Evolutionary conservation across 2,888 invertebrate species (phyloP), one percentile per base, ranked within the genome.

Genomic region (Charanyca ferruginea): DNA sequence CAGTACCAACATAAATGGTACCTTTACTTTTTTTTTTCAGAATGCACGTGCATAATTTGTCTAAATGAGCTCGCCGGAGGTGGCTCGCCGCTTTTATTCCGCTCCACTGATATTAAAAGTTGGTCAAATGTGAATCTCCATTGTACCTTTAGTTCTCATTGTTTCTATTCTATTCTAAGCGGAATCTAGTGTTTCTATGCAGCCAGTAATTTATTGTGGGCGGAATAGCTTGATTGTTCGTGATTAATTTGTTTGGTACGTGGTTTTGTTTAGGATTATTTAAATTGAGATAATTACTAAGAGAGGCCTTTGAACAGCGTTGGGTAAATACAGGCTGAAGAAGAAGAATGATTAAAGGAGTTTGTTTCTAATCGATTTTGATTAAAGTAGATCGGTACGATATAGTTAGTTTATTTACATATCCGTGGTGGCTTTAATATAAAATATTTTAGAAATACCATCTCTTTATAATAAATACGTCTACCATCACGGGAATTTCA

Each of bases 51-150:
- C 87, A 89, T 91, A 91, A 90, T 92, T 91, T 90, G 86, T 84
- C 89, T 88, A 91, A 92, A 92, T 91, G 91, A 92, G 91, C 89
- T 86, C 87, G 80, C 85, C 73, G 77, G 85, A 82, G 85, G 86
- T 85, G 83, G 75, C 81, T 68, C 58, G n/a, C 59, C 47, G 69
- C 87, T 85, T 87, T 91, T 89, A 91, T 91, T 89, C 89, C 84
- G 80, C 87, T 73, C 86, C 85, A 85, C 80, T 87, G 85, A 88
- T 89, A 91, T 92, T 91, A 91, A 92, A 91, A 92, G 87, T 91
- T 90, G 89, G 88, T 91, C 91, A 91, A 90, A 91, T 89, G 90
- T 89, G 85, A 87, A 87, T 74, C 85, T 68, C 81, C 82, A 91
- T 92, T 92, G 91, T 92, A 83, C 83, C 79, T 68, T 75, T 77